Percentiles rank a stretch among this genome's conserved stretches.
These are phyloP conservation scores for Gallinago undulata DNA, from an alignment of 2,113 vertebrate genomes.

Conservation along the genomic window DNA sequence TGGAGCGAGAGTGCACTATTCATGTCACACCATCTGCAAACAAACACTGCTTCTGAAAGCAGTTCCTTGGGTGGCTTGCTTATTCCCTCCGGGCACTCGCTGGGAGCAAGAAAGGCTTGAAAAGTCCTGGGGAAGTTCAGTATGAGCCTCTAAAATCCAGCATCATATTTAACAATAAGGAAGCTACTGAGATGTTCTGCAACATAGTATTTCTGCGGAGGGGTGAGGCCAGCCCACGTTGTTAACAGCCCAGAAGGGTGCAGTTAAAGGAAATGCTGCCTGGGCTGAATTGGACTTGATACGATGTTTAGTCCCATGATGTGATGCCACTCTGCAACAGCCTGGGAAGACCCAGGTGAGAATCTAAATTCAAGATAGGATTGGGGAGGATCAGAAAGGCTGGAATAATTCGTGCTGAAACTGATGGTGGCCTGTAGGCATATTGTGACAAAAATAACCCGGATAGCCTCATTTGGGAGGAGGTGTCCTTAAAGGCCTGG, in stretches of 20 bases:
- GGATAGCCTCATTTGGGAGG: neutral
- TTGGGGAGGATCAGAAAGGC: neutral
- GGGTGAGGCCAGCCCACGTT: neutral
- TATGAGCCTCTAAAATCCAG: neutral
- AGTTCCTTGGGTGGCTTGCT: neutral
- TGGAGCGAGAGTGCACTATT: neutral
- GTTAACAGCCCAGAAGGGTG: neutral
- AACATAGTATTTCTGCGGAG: neutral
- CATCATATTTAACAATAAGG: neutral
- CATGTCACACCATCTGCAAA: neutral
- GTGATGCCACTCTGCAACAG: neutral
- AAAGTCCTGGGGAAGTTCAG: neutral
- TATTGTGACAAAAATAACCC: neutral
- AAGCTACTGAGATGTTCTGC: neutral
- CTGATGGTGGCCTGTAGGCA: neutral
- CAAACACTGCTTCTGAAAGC: neutral
- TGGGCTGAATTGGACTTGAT: neutral
- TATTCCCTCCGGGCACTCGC: neutral
- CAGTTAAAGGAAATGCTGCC: neutral
- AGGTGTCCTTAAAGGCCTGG: neutral
- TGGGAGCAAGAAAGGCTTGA: neutral
- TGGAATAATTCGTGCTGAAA: neutral
- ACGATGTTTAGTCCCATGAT: neutral
- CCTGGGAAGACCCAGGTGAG: neutral
- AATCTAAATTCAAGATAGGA: neutral